Evolutionary conservation across 2,888 invertebrate species (phyloP).

Genomic region (Zygothrica quintamaculata): DNA sequence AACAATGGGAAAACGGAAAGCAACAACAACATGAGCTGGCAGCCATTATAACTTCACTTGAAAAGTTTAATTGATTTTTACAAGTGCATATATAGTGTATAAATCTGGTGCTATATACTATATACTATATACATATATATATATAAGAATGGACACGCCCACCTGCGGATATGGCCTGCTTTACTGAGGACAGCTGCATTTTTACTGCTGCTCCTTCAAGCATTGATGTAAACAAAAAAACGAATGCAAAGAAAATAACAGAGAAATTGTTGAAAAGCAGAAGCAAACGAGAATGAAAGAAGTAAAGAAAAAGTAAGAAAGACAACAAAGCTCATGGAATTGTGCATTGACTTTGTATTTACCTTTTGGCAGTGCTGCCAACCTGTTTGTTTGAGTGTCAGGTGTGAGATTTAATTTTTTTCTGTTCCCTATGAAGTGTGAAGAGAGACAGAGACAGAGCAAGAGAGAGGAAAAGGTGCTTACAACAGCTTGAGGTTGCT

Average conservation of each 20-base stretch:
- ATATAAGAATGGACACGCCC: slow-evolving; percentile 36
- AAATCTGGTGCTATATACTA: too few species aligned
- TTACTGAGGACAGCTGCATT: slow-evolving; percentile 7
- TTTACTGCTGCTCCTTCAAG: neutral
- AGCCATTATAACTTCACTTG: slow-evolving; percentile 78
- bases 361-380: slow-evolving; percentile 55
- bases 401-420: neutral
- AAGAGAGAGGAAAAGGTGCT: slow-evolving; percentile 3
- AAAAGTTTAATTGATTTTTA: slow-evolving; percentile 79
- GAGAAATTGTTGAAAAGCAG: too few species aligned
- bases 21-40: slow-evolving; percentile 51
- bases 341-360: slow-evolving; percentile 54
- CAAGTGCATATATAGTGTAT: slow-evolving; percentile 68
- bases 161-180: slow-evolving; percentile 35
- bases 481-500: slow-evolving; percentile 37
- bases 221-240: slow-evolving; percentile 33
- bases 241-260: slow-evolving; percentile 10
- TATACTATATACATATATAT: slow-evolving; percentile 18
- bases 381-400: slow-evolving; percentile 31
- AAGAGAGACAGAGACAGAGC: too few species aligned
- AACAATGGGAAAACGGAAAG: slow-evolving; percentile 56
- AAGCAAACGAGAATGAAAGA: neutral
- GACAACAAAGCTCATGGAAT: slow-evolving; percentile 52
- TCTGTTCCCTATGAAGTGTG: too few species aligned
- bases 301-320: slow-evolving; percentile 29